These are phyloP conservation scores for Montipora efflorescens DNA, from an alignment of 64 coral and sea anemone genomes.

Conservation along the genomic window DNA sequence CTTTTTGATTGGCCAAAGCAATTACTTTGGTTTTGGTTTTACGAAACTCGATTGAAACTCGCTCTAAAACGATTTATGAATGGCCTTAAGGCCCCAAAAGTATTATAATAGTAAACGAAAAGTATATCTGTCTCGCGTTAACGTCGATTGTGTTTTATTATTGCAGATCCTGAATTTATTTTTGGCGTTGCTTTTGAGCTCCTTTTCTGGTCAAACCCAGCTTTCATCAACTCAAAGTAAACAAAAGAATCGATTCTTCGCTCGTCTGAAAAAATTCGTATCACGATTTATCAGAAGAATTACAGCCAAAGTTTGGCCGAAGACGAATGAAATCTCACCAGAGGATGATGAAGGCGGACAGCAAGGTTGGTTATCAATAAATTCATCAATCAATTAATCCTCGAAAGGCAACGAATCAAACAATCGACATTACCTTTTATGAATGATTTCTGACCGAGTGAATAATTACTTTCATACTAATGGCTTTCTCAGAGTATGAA, in stretches of 20 bases:
- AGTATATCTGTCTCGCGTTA: no score
- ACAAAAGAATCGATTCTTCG: not conserved
- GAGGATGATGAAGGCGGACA: not conserved
- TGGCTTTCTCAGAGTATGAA: no score
- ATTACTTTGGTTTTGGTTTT: no score
- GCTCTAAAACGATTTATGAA: no score
- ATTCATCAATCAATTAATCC: not conserved
- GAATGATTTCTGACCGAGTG: no score
- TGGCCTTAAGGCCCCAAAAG: not conserved
- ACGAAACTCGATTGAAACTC: no score
- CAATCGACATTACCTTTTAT: not conserved
- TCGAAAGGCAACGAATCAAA: not conserved
- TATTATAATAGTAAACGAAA: not conserved
- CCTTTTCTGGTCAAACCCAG: conserved; percentile 62
- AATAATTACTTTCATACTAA: no score
- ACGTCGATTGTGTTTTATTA: not conserved
- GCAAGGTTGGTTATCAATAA: not conserved
- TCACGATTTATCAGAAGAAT: conserved; percentile 47
- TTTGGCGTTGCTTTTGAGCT: conserved; percentile 85
- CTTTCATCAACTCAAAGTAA: conserved; percentile 8
- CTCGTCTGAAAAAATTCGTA: conserved; percentile 10
- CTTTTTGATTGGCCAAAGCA: no score
- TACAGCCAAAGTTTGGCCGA: conserved; percentile 15
- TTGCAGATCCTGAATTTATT: conserved; percentile 94
- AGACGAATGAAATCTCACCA: not conserved